phyloP scores from a whole-genome alignment of 2,888 invertebrate species.

The Synanthedon andrenaeformis region DNA sequence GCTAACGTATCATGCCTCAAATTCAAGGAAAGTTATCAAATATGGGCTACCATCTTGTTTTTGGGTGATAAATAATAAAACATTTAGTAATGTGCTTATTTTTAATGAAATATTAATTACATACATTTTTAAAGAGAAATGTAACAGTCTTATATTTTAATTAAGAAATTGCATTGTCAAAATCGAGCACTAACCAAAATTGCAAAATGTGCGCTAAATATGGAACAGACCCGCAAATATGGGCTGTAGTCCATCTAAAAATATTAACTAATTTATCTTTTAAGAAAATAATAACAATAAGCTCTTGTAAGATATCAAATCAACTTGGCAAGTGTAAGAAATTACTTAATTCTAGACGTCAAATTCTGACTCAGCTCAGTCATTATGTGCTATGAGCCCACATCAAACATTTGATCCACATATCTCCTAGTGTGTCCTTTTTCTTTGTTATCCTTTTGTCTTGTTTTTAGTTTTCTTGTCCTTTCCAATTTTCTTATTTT shows the following conservation, averaged over 20 bases:
- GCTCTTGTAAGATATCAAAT: conserved; percentile 2
- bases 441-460: too few relatives aligned
- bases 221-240: conserved; percentile 7
- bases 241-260: not conserved
- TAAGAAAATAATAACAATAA: conserved; percentile 1
- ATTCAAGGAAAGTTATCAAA: too few relatives aligned
- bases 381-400: not conserved
- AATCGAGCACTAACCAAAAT: conserved; percentile 3
- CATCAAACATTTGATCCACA: too few relatives aligned
- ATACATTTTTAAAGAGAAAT: not conserved
- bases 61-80: not conserved
- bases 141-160: not conserved
- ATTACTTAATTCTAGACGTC: not conserved
- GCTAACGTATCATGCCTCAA: too few relatives aligned
- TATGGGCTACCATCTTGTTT: too few relatives aligned
- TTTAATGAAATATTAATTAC: not conserved
- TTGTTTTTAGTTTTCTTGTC: not conserved
- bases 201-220: conserved; percentile 6
- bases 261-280: not conserved
- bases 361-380: not conserved
- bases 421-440: too few relatives aligned
- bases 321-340: not conserved
- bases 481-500: not conserved
- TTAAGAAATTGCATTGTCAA: not conserved
- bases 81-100: not conserved